These are phyloP conservation scores for Drosophila yooni DNA, from an alignment of 2,888 invertebrate genomes.

Conservation along the genomic window DNA sequence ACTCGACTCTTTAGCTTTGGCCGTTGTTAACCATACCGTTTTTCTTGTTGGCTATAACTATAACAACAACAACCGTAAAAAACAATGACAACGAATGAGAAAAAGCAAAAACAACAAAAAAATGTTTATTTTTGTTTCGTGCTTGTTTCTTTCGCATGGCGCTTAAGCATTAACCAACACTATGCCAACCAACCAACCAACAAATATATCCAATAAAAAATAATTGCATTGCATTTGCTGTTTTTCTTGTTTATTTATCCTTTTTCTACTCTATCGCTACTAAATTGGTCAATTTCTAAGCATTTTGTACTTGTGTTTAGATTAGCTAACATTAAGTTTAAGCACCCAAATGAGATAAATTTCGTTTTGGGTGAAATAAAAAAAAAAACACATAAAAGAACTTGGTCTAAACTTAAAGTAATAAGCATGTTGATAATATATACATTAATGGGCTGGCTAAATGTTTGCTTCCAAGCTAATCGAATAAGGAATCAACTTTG, in stretches of 20 bases:
- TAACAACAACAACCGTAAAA: conserved; percentile 37
- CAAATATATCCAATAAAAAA: conserved; percentile 34
- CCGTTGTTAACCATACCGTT: conserved; percentile 67
- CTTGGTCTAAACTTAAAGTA: background rate
- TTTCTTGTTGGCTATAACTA: conserved; percentile 31
- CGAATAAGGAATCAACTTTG: background rate
- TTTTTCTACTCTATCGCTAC: background rate
- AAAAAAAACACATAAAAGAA: background rate
- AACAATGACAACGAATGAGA: conserved; percentile 31
- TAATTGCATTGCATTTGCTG: conserved; percentile 24
- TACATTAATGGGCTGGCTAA: background rate
- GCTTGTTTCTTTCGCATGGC: conserved; percentile 49
- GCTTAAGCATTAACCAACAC: conserved; percentile 51
- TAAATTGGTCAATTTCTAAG: conserved; percentile 53
- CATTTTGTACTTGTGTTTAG: conserved; percentile 11
- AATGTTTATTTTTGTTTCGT: conserved; percentile 34
- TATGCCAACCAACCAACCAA: conserved; percentile 4
- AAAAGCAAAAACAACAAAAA: conserved; percentile 16
- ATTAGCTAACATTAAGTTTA: conserved; percentile 31
- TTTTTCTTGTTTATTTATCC: conserved; percentile 13
- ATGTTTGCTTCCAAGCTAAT: background rate
- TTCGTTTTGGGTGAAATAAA: background rate
- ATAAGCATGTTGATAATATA: background rate
- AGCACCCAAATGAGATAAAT: conserved; percentile 17
- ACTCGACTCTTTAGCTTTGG: conserved; percentile 62